These are phyloP conservation scores for Aphodius sticticus DNA, from an alignment of 2,888 invertebrate genomes.

Conservation along the genomic window DNA sequence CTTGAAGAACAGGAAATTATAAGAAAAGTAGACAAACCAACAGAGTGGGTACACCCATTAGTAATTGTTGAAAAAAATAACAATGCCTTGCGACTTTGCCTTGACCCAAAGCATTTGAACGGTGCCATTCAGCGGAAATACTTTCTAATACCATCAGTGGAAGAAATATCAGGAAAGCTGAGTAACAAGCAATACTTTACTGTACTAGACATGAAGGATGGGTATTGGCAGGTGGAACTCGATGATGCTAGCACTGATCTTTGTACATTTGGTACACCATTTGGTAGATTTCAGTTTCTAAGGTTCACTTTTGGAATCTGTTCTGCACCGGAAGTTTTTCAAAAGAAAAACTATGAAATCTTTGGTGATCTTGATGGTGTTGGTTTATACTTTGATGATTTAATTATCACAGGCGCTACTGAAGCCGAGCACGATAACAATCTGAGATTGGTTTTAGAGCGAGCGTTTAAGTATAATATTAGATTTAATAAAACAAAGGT, in stretches of 20 bases:
- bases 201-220: conserved; percentile 18
- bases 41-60: conserved; percentile 9
- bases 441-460: conserved; percentile 23
- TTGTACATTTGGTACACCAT: conserved; percentile 10
- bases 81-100: conserved; percentile 21
- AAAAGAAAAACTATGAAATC: conserved; percentile 22
- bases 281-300: conserved; percentile 13
- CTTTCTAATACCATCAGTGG: conserved; percentile 7
- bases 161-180: conserved; percentile 13
- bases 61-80: conserved; percentile 27
- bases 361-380: conserved; percentile 27
- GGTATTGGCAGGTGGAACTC: conserved; percentile 10
- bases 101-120: conserved; percentile 27
- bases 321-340: conserved; percentile 14
- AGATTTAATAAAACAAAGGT: conserved; percentile 49
- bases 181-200: neutral
- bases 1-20: neutral
- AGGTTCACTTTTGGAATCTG: conserved; percentile 7
- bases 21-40: conserved; percentile 9
- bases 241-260: conserved; percentile 7
- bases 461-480: conserved; percentile 45
- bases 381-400: conserved; percentile 29
- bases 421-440: conserved; percentile 28
- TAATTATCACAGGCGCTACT: conserved; percentile 27
- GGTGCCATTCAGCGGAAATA: conserved; percentile 7